These are phyloP conservation scores for Eupelmus urozonus DNA, from an alignment of 2,888 invertebrate species.

Conservation along the genomic window DNA sequence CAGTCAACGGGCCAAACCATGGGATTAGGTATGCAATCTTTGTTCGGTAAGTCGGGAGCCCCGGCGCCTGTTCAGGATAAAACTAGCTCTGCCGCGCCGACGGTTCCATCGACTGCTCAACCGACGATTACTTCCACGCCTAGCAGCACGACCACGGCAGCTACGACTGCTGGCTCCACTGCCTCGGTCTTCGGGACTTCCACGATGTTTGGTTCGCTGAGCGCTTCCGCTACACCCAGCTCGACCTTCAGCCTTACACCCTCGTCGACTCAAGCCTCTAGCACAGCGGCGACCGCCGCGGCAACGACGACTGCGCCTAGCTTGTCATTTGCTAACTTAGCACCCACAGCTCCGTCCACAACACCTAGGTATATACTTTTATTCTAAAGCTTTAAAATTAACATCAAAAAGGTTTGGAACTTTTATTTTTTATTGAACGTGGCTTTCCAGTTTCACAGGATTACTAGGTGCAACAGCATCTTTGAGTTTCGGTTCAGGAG, in stretches of 20 bases:
- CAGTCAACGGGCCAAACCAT: not conserved
- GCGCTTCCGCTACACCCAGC: constrained; percentile 24
- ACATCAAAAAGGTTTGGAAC: not conserved
- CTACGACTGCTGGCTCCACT: constrained; percentile 36
- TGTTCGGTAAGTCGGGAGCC: constrained; percentile 36
- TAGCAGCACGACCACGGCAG: constrained; percentile 45
- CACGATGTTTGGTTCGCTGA: constrained; percentile 20
- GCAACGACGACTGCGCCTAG: not conserved
- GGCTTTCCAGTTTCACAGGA: constrained; percentile 31
- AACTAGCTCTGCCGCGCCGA: not conserved
- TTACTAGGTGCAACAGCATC: constrained; percentile 44
- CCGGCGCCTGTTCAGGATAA: not conserved
- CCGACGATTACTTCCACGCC: constrained; percentile 6
- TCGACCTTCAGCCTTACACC: constrained; percentile 46
- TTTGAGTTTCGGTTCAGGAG: constrained; percentile 47
- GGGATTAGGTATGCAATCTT: no score
- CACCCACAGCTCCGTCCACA: constrained; percentile 15
- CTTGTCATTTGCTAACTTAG: constrained; percentile 13
- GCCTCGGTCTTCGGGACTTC: constrained; percentile 54
- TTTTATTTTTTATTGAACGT: not conserved
- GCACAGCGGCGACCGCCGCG: constrained; percentile 33
- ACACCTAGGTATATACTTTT: constrained; percentile 3
- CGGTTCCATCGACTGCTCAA: constrained; percentile 13
- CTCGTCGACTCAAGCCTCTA: not conserved
- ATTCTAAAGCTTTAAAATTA: not conserved